Percentiles rank a stretch among this genome's conserved stretches.
Evolutionary conservation across 2,888 invertebrate species (phyloP).

Genomic region (Conchocele bisecta): DNA sequence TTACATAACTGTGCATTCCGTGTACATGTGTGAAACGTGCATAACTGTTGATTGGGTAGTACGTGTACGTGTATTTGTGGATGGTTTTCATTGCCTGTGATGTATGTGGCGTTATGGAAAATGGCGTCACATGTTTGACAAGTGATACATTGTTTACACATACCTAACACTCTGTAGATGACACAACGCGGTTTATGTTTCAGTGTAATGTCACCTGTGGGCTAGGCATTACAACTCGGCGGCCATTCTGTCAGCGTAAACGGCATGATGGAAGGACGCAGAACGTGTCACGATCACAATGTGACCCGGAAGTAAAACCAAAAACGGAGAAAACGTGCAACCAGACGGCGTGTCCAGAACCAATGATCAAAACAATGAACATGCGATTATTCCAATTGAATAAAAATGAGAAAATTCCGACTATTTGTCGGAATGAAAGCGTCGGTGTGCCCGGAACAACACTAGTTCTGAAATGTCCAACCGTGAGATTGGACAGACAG

Average conservation of each 20-base stretch:
- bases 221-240: slow-evolving; percentile 90
- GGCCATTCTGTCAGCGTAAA: slow-evolving; percentile 88
- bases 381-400: slow-evolving; percentile 73
- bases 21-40: no score
- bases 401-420: slow-evolving; percentile 66
- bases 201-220: slow-evolving; percentile 98
- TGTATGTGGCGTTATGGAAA: no score
- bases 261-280: slow-evolving; percentile 58
- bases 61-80: no score
- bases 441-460: slow-evolving; percentile 74
- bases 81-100: no score
- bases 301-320: slow-evolving; percentile 64
- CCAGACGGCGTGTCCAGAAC: slow-evolving; percentile 65
- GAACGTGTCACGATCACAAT: slow-evolving; percentile 64
- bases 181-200: slow-evolving; percentile 54
- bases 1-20: no score
- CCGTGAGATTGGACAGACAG: slow-evolving; percentile 69
- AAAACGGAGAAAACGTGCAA: slow-evolving; percentile 66
- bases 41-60: no score
- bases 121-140: no score
- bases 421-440: slow-evolving; percentile 74
- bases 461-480: slow-evolving; percentile 74
- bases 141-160: no score
- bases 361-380: slow-evolving; percentile 66
- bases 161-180: no score